phyloP scores from a whole-genome alignment of 2,888 invertebrate genomes.

The Drosophila anomalipes region DNA sequence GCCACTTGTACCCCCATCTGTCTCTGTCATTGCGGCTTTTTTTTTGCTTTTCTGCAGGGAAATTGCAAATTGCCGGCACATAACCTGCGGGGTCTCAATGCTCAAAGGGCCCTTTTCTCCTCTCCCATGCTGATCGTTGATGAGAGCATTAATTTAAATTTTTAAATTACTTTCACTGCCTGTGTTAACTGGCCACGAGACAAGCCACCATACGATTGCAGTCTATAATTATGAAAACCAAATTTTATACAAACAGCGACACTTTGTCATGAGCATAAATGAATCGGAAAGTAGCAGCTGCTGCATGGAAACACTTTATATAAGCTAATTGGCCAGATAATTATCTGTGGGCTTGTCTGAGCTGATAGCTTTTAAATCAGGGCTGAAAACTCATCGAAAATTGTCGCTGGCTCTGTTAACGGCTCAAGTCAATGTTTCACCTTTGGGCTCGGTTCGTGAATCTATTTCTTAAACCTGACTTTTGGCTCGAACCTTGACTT shows the following conservation, averaged over 20 bases:
- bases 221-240: slow-evolving; percentile 62
- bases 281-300: slow-evolving; percentile 9
- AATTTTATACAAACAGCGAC: slow-evolving; percentile 33
- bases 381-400: neutral
- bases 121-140: slow-evolving; percentile 11
- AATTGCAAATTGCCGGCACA: slow-evolving; percentile 77
- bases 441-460: too few relatives aligned
- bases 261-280: slow-evolving; percentile 14
- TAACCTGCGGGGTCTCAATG: slow-evolving; percentile 63
- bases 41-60: slow-evolving; percentile 43
- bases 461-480: neutral
- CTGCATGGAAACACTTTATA: slow-evolving; percentile 3
- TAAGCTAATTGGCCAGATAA: slow-evolving; percentile 33
- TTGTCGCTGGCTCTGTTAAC: neutral
- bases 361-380: slow-evolving; percentile 3
- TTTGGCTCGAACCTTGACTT: neutral
- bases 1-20: neutral
- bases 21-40: slow-evolving; percentile 3
- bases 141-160: slow-evolving; percentile 63
- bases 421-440: neutral
- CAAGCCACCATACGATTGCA: slow-evolving; percentile 36
- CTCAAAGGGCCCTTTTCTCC: slow-evolving; percentile 46
- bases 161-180: slow-evolving; percentile 74
- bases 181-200: slow-evolving; percentile 32
- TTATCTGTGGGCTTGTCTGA: neutral